Percentiles rank a stretch among this genome's conserved stretches.
phyloP scores from a whole-genome alignment of 2,113 vertebrate genomes.

The Megalops atlanticus region DNA sequence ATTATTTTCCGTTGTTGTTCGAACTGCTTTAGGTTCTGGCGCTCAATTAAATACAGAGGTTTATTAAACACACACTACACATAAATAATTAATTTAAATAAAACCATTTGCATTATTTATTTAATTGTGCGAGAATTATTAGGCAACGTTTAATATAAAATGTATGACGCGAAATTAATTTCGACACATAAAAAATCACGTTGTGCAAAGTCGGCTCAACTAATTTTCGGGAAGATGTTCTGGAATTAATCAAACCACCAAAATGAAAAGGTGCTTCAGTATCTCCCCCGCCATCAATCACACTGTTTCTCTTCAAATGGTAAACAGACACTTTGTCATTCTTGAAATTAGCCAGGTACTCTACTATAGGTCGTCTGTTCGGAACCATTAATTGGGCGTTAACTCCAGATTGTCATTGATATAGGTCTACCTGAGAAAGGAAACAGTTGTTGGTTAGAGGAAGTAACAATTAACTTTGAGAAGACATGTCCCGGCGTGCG shows the following conservation, averaged over 20 bases:
- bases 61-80: constrained; percentile 75
- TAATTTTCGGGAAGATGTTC: neutral
- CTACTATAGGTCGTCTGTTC: neutral
- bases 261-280: neutral
- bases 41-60: constrained; percentile 78
- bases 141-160: constrained; percentile 74
- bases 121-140: constrained; percentile 87
- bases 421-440: neutral
- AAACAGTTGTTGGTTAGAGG: neutral
- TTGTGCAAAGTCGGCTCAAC: neutral
- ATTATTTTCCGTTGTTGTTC: constrained; percentile 84
- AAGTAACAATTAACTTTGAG: constrained; percentile 5
- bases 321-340: neutral
- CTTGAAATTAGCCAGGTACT: neutral
- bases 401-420: neutral
- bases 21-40: constrained; percentile 80
- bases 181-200: constrained; percentile 5
- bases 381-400: neutral
- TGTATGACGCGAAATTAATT: constrained; percentile 66
- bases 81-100: constrained; percentile 89
- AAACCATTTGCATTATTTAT: constrained; percentile 88
- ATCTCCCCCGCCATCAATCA: neutral
- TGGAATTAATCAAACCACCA: constrained; percentile 6
- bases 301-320: neutral
- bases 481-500: neutral